Conservation (phyloP, 2,888 invertebrate genomes). For the Danaus chrysippus region DNA sequence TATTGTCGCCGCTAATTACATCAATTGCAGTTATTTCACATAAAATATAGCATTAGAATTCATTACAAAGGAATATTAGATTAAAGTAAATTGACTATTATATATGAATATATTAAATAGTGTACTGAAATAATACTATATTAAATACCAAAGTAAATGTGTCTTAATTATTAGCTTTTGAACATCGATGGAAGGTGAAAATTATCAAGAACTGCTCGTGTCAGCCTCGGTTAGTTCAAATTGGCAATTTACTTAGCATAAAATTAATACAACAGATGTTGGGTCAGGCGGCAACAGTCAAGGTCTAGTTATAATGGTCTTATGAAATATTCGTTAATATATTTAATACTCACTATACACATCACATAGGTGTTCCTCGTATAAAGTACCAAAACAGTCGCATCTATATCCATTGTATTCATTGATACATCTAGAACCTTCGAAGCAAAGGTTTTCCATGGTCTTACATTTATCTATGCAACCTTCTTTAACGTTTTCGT, state of each 20-base stretch:
- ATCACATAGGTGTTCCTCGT: conserved; percentile 95
- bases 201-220: background rate
- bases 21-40: background rate
- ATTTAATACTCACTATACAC: conserved; percentile 87
- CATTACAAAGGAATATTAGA: background rate
- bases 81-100: background rate
- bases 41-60: background rate
- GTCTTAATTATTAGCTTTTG: too few species aligned
- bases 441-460: conserved; percentile 90
- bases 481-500: conserved; percentile 93
- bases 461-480: conserved; percentile 91
- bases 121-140: too few species aligned
- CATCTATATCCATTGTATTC: conserved; percentile 94
- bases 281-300: background rate
- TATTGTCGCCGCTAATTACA: conserved; percentile 86
- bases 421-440: conserved; percentile 93
- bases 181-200: background rate
- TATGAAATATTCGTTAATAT: too few species aligned
- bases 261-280: background rate
- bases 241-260: conserved; percentile 5
- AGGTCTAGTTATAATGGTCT: too few species aligned
- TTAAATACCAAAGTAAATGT: too few species aligned
- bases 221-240: conserved; percentile 1
- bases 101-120: background rate
- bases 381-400: conserved; percentile 95